These are phyloP conservation scores for Bombus huntii DNA, from an alignment of 1,140 invertebrate species.

Conservation along the genomic window DNA sequence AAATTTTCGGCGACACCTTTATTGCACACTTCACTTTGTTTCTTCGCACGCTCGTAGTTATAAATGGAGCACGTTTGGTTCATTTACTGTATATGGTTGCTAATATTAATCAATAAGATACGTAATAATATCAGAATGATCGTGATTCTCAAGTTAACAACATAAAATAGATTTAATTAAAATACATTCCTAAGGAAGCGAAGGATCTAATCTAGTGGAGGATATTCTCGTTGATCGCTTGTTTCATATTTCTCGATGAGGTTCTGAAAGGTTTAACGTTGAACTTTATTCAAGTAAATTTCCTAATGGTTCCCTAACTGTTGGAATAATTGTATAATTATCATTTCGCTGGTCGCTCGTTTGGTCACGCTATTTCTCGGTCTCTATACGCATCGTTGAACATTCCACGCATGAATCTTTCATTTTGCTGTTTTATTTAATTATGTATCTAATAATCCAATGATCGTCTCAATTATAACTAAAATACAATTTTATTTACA, in stretches of 20 bases:
- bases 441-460: not conserved
- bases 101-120: not conserved
- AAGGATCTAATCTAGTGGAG: not conserved
- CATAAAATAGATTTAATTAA: not conserved
- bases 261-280: not conserved
- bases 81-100: not conserved
- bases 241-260: not conserved
- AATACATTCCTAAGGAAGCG: not conserved
- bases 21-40: conserved; percentile 16
- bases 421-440: not conserved
- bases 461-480: not conserved
- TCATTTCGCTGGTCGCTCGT: not conserved
- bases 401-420: conserved; percentile 2
- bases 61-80: not conserved
- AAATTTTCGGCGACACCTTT: conserved; percentile 31
- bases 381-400: not conserved
- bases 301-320: conserved; percentile 10
- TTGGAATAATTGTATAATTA: conserved; percentile 14
- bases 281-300: not conserved
- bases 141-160: not conserved
- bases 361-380: not conserved
- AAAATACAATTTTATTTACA: not conserved
- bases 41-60: not conserved
- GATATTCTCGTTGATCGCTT: not conserved
- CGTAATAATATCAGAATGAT: not conserved